phyloP scores from a whole-genome alignment of 2,113 vertebrate genomes.

The Cettia cetti region DNA sequence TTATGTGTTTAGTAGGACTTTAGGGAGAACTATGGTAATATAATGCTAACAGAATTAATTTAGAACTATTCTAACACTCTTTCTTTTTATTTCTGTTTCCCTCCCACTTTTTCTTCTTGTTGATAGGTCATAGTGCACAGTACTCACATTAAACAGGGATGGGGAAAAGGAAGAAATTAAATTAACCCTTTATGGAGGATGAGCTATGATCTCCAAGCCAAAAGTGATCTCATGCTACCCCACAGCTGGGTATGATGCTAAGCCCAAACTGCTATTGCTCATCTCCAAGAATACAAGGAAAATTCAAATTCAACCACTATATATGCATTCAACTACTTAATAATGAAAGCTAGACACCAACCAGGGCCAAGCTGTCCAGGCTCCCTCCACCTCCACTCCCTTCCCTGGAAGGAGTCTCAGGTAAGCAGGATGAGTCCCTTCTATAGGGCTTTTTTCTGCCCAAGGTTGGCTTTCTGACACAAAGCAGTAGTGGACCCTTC shows the following conservation, averaged over 20 bases:
- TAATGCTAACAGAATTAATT: background rate
- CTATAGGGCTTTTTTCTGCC: background rate
- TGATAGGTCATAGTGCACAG: too few relatives aligned
- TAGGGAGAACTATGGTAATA: background rate
- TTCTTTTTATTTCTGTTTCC: background rate
- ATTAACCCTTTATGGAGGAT: background rate
- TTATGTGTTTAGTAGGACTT: background rate
- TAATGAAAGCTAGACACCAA: background rate
- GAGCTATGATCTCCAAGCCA: background rate
- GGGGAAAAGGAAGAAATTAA: background rate
- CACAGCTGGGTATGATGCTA: background rate
- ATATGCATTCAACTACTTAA: background rate
- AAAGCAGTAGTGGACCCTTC: background rate
- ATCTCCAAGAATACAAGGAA: background rate
- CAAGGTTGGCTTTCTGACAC: background rate
- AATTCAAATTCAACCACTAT: background rate
- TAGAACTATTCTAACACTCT: background rate
- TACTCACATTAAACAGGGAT: background rate
- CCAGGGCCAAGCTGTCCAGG: background rate
- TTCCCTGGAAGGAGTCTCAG: background rate
- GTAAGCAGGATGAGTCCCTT: background rate
- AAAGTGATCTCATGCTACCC: background rate
- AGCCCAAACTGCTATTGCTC: background rate
- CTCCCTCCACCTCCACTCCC: background rate
- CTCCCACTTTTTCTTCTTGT: background rate